A percentile compares a stretch with the other conserved stretches of the same genome.
Evolutionary conservation across 2,113 vertebrate species (phyloP).

Genomic region (Thomomys bottae): DNA sequence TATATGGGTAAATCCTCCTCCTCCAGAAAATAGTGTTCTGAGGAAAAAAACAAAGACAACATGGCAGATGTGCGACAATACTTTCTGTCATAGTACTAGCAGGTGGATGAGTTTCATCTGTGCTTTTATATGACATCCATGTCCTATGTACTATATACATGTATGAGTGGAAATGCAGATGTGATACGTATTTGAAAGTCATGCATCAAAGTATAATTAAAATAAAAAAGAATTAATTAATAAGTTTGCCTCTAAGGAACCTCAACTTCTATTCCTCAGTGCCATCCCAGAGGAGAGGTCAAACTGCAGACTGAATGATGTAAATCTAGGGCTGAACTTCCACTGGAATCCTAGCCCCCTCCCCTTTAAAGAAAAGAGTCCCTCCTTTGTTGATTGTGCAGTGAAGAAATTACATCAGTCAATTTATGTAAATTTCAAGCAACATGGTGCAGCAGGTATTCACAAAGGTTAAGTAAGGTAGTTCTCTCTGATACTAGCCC

Average conservation of each 20-base stretch:
- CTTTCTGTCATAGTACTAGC: not conserved
- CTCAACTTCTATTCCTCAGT: not conserved
- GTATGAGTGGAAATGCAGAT: not conserved
- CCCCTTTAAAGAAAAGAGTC: not conserved
- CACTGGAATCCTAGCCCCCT: not conserved
- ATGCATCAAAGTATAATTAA: not conserved
- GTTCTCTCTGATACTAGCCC: not conserved
- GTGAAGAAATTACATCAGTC: not conserved
- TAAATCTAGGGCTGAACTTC: not conserved
- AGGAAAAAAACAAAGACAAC: not conserved
- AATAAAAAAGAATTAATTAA: slow-evolving; percentile 1
- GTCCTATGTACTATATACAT: not conserved
- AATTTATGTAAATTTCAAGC: slow-evolving; percentile 4
- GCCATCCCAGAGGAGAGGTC: not conserved
- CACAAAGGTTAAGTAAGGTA: not conserved
- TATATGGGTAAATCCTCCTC: not conserved
- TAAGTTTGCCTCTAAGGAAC: not conserved
- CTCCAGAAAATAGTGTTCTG: not conserved
- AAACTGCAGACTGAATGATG: not conserved
- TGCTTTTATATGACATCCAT: not conserved
- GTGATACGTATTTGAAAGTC: not conserved
- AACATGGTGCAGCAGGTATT: not conserved
- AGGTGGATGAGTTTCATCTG: not conserved
- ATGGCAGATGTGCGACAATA: not conserved
- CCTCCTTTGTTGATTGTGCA: not conserved